These are phyloP conservation scores for Leucoraja erinaceus DNA, from an alignment of 2,113 vertebrate species.

Conservation along the genomic window DNA sequence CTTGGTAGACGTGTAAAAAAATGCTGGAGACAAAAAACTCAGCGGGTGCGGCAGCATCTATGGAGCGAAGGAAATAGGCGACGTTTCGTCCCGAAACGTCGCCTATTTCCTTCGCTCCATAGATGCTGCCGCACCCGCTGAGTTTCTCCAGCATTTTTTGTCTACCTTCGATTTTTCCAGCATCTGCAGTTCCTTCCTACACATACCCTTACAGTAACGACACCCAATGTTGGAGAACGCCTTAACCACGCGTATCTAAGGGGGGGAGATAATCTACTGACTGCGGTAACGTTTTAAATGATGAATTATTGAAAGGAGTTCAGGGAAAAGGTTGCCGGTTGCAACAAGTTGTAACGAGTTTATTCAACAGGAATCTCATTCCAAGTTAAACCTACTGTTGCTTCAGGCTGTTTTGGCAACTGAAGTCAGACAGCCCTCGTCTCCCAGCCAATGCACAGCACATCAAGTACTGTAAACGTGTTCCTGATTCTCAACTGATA, in stretches of 20 bases:
- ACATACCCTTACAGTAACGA: no score
- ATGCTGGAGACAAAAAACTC: no score
- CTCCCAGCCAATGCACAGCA: background rate
- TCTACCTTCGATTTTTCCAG: no score
- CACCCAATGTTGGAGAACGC: no score
- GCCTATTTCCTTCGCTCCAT: no score
- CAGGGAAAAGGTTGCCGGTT: background rate
- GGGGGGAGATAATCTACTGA: background rate
- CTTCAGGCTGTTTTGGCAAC: slow-evolving; percentile 6
- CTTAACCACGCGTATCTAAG: background rate
- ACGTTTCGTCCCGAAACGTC: no score
- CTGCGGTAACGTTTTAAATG: background rate
- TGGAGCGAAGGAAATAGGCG: no score
- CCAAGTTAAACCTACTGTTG: background rate
- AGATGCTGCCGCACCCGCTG: no score
- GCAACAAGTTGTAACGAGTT: background rate
- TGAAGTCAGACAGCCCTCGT: background rate
- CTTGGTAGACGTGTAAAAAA: no score
- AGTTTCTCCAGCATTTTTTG: no score
- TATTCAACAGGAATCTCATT: background rate
- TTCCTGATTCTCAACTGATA: background rate
- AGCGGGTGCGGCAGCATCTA: no score
- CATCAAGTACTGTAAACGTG: background rate
- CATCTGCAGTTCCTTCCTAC: no score
- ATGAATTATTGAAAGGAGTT: background rate